Conservation (phyloP, 2,113 vertebrate species). For the Pogonocichla stellata region DNA sequence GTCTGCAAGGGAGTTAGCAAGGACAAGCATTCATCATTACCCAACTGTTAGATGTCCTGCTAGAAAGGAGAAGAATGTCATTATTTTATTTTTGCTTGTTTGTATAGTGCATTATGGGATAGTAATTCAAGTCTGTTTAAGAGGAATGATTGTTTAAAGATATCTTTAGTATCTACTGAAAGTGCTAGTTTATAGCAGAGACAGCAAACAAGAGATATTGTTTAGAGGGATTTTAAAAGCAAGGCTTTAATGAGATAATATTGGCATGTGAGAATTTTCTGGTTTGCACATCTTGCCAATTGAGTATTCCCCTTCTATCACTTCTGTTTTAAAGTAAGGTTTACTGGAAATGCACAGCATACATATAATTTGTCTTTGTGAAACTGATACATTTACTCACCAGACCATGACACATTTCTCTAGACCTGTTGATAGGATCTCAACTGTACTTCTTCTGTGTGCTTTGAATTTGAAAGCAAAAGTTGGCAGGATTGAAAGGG, state of each 20-base stretch:
- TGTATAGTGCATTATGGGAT: not conserved
- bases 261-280: not conserved
- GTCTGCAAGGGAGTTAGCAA: not conserved
- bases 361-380: slow-evolving; percentile 37
- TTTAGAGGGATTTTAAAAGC: slow-evolving; percentile 39
- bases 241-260: slow-evolving; percentile 18
- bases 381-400: slow-evolving; percentile 3
- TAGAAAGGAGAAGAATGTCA: not conserved
- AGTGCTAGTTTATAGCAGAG: not conserved
- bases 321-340: not conserved
- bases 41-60: not conserved
- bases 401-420: not conserved
- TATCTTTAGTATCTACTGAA: not conserved
- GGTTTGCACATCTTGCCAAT: not conserved
- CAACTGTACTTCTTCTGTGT: not conserved
- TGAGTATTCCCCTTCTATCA: slow-evolving; percentile 32
- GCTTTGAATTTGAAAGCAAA: not conserved
- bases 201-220: slow-evolving; percentile 4
- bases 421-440: not conserved
- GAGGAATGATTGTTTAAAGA: not conserved
- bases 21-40: not conserved
- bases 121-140: not conserved
- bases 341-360: not conserved
- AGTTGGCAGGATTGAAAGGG: slow-evolving; percentile 16
- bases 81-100: not conserved